Evolutionary conservation across 2,113 vertebrate genomes (phyloP).

Genomic region (Morone chrysops): DNA sequence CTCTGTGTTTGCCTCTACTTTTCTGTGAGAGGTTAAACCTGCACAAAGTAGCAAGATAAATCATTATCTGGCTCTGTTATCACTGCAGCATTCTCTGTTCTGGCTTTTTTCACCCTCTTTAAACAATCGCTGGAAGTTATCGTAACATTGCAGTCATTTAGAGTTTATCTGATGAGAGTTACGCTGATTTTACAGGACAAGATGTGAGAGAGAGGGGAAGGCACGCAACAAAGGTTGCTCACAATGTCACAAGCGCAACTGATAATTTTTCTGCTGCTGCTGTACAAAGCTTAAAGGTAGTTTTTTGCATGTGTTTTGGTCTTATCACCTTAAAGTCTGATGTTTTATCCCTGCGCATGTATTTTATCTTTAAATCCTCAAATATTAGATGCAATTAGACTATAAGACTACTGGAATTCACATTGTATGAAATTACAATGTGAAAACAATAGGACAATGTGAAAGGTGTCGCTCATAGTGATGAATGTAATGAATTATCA

Average conservation of each 20-base stretch:
- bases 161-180: slow-evolving; percentile 11
- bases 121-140: background rate
- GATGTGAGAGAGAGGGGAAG: background rate
- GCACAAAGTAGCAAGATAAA: background rate
- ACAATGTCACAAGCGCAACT: background rate
- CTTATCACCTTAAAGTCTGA: background rate
- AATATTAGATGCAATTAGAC: no score
- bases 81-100: background rate
- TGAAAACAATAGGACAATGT: no score
- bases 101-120: background rate
- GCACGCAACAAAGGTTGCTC: background rate
- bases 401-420: no score
- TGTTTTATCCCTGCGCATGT: background rate
- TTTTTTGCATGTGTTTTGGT: background rate
- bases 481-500: no score
- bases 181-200: slow-evolving; percentile 20
- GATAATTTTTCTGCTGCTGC: background rate
- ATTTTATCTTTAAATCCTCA: background rate
- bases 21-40: slow-evolving; percentile 28
- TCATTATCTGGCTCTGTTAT: slow-evolving; percentile 20
- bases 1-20: slow-evolving; percentile 14
- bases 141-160: background rate
- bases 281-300: background rate
- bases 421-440: no score
- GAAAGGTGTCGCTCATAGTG: no score